phyloP scores from a whole-genome alignment of 2,797 vertebrate genomes.

The Peromyscus melanophrys region DNA sequence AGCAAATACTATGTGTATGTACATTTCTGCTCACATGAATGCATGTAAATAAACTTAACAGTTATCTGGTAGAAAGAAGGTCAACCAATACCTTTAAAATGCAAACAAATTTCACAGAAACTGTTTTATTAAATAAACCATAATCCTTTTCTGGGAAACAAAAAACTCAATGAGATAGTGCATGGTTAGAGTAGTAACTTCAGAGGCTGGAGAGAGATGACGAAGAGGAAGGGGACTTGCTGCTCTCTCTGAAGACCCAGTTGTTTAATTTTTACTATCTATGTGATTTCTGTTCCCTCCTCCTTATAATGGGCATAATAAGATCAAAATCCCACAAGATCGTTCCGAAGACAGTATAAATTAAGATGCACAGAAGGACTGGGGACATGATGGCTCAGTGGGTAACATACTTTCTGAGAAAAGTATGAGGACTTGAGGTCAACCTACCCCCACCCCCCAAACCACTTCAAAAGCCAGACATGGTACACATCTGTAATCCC shows the following conservation, averaged over 20 bases:
- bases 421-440: background rate
- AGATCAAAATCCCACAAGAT: background rate
- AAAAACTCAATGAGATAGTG: background rate
- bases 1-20: background rate
- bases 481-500: background rate
- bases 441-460: background rate
- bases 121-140: slow-evolving; percentile 34
- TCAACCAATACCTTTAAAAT: background rate
- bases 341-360: slow-evolving; percentile 10
- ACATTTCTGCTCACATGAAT: background rate
- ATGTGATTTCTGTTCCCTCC: background rate
- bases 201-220: background rate
- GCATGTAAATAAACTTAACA: background rate
- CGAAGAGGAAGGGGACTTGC: too few relatives aligned
- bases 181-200: background rate
- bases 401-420: background rate
- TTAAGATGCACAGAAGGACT: background rate
- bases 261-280: background rate
- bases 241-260: background rate
- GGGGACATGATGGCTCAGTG: background rate
- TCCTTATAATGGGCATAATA: background rate
- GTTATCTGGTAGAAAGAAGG: background rate
- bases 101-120: background rate
- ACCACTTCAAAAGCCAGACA: background rate
- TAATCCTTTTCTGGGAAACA: background rate